Conservation (phyloP, 2,113 vertebrate genomes). For the Argyrosomus japonicus region DNA sequence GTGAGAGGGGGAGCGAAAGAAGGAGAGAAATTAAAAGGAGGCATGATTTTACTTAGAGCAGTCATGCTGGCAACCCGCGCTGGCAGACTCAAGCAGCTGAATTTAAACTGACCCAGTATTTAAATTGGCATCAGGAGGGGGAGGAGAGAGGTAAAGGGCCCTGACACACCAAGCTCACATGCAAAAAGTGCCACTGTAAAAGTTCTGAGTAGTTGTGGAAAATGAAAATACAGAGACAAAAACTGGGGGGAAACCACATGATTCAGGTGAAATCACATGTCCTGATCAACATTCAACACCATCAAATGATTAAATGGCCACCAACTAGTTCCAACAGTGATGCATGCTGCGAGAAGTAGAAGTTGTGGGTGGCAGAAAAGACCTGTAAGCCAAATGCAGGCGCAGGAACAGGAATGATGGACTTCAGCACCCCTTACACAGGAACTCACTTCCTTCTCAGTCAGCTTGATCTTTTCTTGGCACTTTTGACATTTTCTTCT, state of each 20-base stretch:
- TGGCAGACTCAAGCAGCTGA: neutral
- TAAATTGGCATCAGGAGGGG: neutral
- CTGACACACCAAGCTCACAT: neutral
- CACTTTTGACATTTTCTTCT: neutral
- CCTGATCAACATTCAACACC: neutral
- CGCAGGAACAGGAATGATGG: neutral
- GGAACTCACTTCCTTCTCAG: neutral
- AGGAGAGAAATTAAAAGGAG: neutral
- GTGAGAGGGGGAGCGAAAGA: too few relatives aligned
- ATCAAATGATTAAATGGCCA: neutral
- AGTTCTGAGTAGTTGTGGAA: too few relatives aligned
- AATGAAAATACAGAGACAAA: too few relatives aligned
- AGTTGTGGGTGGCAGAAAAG: neutral
- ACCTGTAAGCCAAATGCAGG: neutral
- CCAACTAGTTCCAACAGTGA: neutral
- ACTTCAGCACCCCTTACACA: neutral
- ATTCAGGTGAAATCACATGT: too few relatives aligned
- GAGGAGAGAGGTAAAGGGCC: neutral
- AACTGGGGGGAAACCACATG: too few relatives aligned
- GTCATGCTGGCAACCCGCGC: neutral
- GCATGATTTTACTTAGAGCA: neutral
- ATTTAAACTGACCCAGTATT: constrained; percentile 13
- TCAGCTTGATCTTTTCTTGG: neutral
- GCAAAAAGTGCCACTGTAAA: neutral
- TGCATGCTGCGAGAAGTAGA: neutral